phyloP scores from a whole-genome alignment of 2,888 invertebrate species.

The Plagodis pulveraria region DNA sequence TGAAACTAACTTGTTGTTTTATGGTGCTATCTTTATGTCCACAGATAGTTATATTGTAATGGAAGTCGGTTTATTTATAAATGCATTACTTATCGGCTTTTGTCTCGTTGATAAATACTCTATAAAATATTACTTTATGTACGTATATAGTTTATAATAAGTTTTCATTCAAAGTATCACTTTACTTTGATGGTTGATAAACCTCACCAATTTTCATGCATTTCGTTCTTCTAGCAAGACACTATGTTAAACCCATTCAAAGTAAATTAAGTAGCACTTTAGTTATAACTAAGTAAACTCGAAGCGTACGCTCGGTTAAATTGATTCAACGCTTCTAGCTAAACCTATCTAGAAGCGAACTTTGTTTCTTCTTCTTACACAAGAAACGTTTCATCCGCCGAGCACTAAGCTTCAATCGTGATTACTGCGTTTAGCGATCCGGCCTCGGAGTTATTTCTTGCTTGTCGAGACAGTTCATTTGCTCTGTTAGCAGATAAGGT shows the following conservation, averaged over 20 bases:
- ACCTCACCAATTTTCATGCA: no score
- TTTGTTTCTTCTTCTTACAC: constrained; percentile 4
- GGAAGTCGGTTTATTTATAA: constrained; percentile 19
- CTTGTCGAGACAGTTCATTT: constrained; percentile 73
- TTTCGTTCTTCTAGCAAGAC: constrained; percentile 1
- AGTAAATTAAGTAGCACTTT: not conserved
- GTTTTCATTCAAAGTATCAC: not conserved
- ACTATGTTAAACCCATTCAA: not conserved
- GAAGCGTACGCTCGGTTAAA: not conserved
- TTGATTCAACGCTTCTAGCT: not conserved
- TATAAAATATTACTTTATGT: constrained; percentile 10
- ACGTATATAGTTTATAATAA: not conserved
- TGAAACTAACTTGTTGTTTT: no score
- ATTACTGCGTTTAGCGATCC: constrained; percentile 32
- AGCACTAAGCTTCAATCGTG: constrained; percentile 32
- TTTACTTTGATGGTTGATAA: constrained; percentile 1
- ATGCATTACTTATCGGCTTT: constrained; percentile 14
- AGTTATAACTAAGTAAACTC: constrained; percentile 5
- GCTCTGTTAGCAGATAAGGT: constrained; percentile 75
- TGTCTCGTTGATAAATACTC: constrained; percentile 16
- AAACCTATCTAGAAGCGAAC: not conserved
- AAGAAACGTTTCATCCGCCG: constrained; percentile 34
- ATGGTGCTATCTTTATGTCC: constrained; percentile 6
- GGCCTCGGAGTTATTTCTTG: constrained; percentile 48
- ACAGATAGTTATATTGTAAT: constrained; percentile 23